Percentiles rank a stretch among this genome's conserved stretches.
These are phyloP conservation scores for Leucopternis melanops DNA, from an alignment of 2,113 vertebrate genomes.

Conservation along the genomic window DNA sequence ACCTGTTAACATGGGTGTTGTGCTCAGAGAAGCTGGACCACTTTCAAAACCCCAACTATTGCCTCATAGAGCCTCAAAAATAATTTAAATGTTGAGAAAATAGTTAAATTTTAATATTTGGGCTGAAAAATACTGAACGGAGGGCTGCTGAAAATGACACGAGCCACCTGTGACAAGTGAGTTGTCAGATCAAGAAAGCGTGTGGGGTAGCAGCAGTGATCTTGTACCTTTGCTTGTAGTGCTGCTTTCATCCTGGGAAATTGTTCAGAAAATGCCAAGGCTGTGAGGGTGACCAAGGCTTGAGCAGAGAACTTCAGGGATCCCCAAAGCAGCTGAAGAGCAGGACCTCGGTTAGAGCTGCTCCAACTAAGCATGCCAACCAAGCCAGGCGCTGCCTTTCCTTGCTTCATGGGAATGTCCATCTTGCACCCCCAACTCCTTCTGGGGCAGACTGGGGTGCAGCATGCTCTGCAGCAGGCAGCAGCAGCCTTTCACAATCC, in stretches of 20 bases:
- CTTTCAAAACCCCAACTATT: background rate
- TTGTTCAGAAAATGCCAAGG: background rate
- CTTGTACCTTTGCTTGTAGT: background rate
- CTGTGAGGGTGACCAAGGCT: background rate
- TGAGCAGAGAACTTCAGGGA: background rate
- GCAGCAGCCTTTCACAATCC: background rate
- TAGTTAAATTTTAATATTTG: background rate
- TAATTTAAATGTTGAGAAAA: background rate
- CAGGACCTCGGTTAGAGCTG: accelerated
- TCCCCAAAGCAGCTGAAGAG: background rate
- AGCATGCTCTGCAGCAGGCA: background rate
- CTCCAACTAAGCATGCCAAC: background rate
- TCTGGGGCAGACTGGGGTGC: accelerated
- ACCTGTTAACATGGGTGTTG: background rate
- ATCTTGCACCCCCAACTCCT: background rate
- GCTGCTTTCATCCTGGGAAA: background rate
- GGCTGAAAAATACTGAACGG: background rate
- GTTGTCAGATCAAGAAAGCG: background rate
- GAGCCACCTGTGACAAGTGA: background rate
- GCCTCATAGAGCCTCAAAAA: background rate
- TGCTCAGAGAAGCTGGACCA: background rate
- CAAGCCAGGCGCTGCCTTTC: accelerated
- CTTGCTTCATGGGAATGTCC: accelerated
- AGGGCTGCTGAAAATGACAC: background rate
- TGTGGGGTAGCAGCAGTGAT: background rate